Percentiles rank a stretch among this genome's conserved stretches.
Conservation (phyloP, 30 jellyfish, hydroid and myxozoan species). For the Catostylus mosaicus region DNA sequence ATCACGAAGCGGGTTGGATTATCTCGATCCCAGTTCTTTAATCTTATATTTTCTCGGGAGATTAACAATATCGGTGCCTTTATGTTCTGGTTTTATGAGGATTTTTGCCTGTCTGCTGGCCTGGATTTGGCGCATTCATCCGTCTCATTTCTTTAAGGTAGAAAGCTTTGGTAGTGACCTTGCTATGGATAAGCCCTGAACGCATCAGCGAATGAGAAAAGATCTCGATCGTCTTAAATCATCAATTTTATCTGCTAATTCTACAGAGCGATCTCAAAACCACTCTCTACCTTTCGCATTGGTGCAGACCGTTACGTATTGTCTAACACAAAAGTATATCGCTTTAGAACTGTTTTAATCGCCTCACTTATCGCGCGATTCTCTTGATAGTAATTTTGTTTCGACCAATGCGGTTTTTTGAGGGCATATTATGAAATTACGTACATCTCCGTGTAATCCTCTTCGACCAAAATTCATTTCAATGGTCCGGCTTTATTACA, state of each 20-base stretch:
- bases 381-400: conserved; percentile 39
- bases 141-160: conserved; percentile 13
- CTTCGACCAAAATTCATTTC: conserved; percentile 61
- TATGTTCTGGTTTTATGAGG: conserved; percentile 4
- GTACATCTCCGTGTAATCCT: conserved; percentile 74
- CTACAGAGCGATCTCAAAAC: conserved; percentile 69
- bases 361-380: conserved; percentile 50
- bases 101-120: conserved; percentile 25
- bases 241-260: conserved; percentile 61
- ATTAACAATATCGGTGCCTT: conserved; percentile 27
- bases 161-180: conserved; percentile 23
- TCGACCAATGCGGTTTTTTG: conserved; percentile 73
- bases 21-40: conserved; percentile 6
- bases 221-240: conserved; percentile 58
- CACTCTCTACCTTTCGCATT: conserved; percentile 71
- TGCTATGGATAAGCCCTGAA: conserved; percentile 34
- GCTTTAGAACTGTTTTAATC: conserved; percentile 66
- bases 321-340: conserved; percentile 52
- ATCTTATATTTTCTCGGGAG: neutral
- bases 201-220: conserved; percentile 62
- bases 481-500: conserved; percentile 64
- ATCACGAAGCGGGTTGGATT: neutral
- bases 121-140: conserved; percentile 12
- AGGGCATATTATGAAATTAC: conserved; percentile 58
- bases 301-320: conserved; percentile 73